A percentile compares a stretch with the other conserved stretches of the same genome.
phyloP scores from a whole-genome alignment of 2,113 vertebrate genomes.

The Chunga burmeisteri region DNA sequence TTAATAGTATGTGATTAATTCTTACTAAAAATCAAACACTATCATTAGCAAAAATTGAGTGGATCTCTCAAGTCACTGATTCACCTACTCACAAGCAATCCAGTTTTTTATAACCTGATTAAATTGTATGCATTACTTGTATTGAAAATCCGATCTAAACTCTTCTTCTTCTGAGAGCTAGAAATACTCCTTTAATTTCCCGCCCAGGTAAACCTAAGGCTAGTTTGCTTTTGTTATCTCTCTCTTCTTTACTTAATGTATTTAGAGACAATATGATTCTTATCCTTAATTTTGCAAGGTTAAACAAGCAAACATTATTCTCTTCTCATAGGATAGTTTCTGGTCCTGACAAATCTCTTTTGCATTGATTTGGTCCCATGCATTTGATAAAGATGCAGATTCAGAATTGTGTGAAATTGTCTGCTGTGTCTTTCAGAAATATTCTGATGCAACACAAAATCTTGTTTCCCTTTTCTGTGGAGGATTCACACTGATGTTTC shows the following conservation, averaged over 20 bases:
- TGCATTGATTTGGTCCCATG: fast-evolving
- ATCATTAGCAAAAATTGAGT: not conserved
- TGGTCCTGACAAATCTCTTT: not conserved
- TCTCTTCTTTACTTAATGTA: not conserved
- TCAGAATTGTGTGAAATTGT: not conserved
- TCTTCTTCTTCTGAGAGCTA: not conserved
- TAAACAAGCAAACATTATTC: not conserved
- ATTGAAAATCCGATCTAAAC: not conserved
- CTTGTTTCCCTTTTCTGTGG: not conserved
- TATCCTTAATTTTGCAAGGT: not conserved
- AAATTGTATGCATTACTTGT: not conserved
- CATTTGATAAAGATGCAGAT: not conserved
- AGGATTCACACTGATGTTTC: not conserved
- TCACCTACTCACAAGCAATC: not conserved
- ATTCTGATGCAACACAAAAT: not conserved
- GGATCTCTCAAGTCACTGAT: not conserved
- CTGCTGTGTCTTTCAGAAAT: not conserved
- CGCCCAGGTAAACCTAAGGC: not conserved
- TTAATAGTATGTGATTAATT: not conserved
- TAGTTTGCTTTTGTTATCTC: not conserved
- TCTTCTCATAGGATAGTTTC: not conserved
- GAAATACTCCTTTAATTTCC: not conserved
- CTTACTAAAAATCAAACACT: not conserved
- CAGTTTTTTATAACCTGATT: not conserved
- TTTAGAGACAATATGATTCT: not conserved